A percentile compares a stretch with the other conserved stretches of the same genome.
These are phyloP conservation scores for Halcyon senegalensis DNA, from an alignment of 2,113 vertebrate species.

Conservation along the genomic window DNA sequence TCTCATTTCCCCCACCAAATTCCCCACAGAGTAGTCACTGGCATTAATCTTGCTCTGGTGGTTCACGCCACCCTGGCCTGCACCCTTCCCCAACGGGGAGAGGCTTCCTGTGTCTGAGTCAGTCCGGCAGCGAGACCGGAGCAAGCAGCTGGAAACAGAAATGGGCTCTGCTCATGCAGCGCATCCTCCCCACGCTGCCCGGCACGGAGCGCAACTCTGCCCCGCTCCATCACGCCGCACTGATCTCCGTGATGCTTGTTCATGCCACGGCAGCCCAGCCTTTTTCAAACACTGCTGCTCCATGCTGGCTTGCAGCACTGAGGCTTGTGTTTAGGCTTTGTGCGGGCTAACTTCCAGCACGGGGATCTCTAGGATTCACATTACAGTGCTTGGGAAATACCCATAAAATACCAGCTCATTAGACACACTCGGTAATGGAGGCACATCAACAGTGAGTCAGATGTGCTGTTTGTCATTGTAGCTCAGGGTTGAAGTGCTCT, in stretches of 20 bases:
- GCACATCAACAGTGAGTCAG: slow-evolving; percentile 45
- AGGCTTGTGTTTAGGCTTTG: not conserved
- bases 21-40: not conserved
- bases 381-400: slow-evolving; percentile 41
- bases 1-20: not conserved
- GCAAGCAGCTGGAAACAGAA: not conserved
- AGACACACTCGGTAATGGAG: not conserved
- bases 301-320: not conserved
- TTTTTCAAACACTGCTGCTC: not conserved
- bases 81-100: not conserved
- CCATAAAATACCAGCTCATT: slow-evolving; percentile 32
- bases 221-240: rapidly evolving
- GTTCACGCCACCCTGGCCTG: not conserved
- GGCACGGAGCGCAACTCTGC: rapidly evolving
- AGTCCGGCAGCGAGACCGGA: not conserved
- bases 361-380: not conserved
- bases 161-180: rapidly evolving
- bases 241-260: rapidly evolving
- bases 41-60: not conserved
- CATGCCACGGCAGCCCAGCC: not conserved
- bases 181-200: rapidly evolving
- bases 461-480: slow-evolving; percentile 36
- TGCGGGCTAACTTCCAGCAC: not conserved
- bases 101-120: slow-evolving; percentile 29
- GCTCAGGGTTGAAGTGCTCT: not conserved